Evolutionary conservation across 2,113 vertebrate species (phyloP), one percentile per base, ranked within the genome.

Genomic region (Dolichotis patagonum): DNA sequence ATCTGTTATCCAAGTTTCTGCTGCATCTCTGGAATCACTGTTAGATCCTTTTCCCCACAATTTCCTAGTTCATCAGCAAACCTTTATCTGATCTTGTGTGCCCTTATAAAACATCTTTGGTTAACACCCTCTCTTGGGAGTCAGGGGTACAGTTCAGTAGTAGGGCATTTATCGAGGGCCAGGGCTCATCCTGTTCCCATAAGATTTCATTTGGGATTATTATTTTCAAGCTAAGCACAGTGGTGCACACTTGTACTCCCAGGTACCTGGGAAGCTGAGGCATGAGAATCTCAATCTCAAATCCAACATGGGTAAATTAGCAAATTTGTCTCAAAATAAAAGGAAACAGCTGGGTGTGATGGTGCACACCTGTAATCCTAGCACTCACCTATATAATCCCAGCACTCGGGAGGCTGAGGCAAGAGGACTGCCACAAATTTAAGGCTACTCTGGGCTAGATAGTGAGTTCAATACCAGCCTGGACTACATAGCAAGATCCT

Each of bases 1-100:
- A 80, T 14, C 20, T 65, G 60, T 62, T 78, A 84, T 3, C 43
- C 30, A 84, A 94, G 49, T 69, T 63, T 58, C 71, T 32, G 28
- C 73, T 81, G 89, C 43, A 46, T 63, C 65, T 84, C 43, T 86
- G 49, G 20, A 86, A 89, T 63, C 84, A 89, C 56, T 78, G 88
- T 32, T 71, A 85, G 63, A 93, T 75, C 49, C 43, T 95, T 85
- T 83, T 84, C 46, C 28, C 19, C 54, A 90, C 54, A 92, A 71
- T 60, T 92, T 85, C 26, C 28, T 35, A 71, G 80, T 58, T 92
- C 85, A 28, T 85, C 19, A 41, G 6, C 63, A 90, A 52, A 75
- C 65, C 24, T 8, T 30, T 77, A 87, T 81, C 35, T 60, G 41
- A n/a, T 81, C 81, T 90, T 60, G 22, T 69, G 28, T 22, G 12